Evolutionary conservation across 2,113 vertebrate genomes (phyloP).

Genomic region (Thryonomys swinderianus): DNA sequence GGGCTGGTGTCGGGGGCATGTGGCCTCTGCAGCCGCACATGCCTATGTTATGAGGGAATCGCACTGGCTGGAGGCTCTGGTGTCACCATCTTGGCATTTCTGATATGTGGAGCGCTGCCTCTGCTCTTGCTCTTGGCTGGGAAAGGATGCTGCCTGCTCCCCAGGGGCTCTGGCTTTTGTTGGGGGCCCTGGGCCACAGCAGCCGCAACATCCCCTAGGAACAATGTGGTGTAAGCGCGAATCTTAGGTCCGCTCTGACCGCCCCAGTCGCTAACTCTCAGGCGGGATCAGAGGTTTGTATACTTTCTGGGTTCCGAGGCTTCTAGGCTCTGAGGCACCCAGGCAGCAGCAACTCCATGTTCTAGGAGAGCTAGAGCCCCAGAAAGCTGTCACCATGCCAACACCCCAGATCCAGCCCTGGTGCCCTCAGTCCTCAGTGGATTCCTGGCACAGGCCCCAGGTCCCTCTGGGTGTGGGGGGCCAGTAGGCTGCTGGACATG

Average conservation of each 20-base stretch:
- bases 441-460: background rate
- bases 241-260: background rate
- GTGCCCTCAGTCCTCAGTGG: background rate
- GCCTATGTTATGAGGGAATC: background rate
- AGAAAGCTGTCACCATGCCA: background rate
- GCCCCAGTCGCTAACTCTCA: background rate
- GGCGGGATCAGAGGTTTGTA: background rate
- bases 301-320: background rate
- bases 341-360: rapidly evolving
- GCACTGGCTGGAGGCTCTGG: rapidly evolving
- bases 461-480: background rate
- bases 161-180: too few species aligned
- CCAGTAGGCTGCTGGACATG: background rate
- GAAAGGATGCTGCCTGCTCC: background rate
- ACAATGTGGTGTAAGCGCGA: background rate
- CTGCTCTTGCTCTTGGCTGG: background rate
- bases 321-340: rapidly evolving
- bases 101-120: background rate
- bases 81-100: background rate
- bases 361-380: background rate
- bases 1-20: too few species aligned
- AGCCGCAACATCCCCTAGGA: background rate
- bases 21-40: background rate
- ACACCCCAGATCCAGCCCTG: rapidly evolving
- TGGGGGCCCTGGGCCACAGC: too few species aligned